Base-by-base conservation (phyloP, 1,140 invertebrate species). In the Chironomus tepperi region DNA sequence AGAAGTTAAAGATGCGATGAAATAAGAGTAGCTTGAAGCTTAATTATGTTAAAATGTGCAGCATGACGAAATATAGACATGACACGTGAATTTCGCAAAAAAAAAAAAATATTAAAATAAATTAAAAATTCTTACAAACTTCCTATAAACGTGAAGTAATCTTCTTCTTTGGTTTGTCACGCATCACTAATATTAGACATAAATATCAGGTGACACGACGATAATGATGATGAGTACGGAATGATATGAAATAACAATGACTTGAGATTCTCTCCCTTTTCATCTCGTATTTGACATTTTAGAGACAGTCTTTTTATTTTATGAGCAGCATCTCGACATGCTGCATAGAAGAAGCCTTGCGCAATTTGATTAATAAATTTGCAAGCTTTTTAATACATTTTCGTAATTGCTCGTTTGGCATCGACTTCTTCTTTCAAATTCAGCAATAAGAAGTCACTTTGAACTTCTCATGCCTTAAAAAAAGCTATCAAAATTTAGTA, bases 41-140 rank as follows among this genome's bases (percentile, higher is more conserved):
- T 57, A 57, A 57, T 57, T 57, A 57, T 57, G 47, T 57, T 57
- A 57, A 57, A 57, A 57, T 57, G 47, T 15, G 47, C 47, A 57
- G 47, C 47, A n/a, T 57, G 47, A 57, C 47, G 47, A 57, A 57
- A 57, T 57, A 12, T 12, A 15, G 47, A 15, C 47, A 57, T 57
- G 47, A 57, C 47, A 57, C 47, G 47, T 57, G 12, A 57, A 57
- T 57, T 57, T 57, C 47, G 47, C 47, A 57, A 57, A 57, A 12
- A 47, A 12, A 12, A 57, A n/a, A 57, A n/a, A 15, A n/a, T 15
- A 57, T 57, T 12, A 57, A 57, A 15, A 47, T n/a, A n/a, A n/a
- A n/a, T n/a, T n/a, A n/a, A n/a, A n/a, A n/a, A 34, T 34, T 34
- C 24, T 34, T 34, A 34, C 24, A 34, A 34, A 34, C 24, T 34